Conservation (phyloP, 2,797 vertebrate genomes). For the Mormyrus proboscirostris region DNA sequence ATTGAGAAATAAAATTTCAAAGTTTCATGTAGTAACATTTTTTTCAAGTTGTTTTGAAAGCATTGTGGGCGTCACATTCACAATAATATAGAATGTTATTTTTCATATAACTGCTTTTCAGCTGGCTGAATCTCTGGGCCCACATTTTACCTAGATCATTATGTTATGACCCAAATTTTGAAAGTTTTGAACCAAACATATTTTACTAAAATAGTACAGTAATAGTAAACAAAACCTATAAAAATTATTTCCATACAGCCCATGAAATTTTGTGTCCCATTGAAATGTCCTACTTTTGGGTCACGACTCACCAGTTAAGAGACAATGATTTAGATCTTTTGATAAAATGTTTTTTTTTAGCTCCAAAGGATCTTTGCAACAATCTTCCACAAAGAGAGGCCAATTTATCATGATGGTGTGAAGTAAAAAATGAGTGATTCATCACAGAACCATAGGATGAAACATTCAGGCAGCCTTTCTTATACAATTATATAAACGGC, state of each 20-base stretch:
- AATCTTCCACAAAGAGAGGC: neutral
- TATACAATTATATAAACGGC: neutral
- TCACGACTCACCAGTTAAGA: neutral
- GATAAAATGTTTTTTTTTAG: neutral
- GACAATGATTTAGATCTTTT: neutral
- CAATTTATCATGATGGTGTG: neutral
- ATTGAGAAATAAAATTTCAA: neutral
- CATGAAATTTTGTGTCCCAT: neutral
- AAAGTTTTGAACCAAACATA: neutral
- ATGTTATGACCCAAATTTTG: neutral
- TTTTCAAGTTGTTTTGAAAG: neutral
- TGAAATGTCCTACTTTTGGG: neutral
- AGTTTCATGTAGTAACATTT: neutral
- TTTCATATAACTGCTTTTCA: neutral
- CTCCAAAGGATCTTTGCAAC: neutral
- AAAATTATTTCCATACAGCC: neutral
- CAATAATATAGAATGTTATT: neutral
- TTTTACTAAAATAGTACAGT: neutral
- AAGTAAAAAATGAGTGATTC: neutral
- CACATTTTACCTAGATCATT: neutral
- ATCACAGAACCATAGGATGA: neutral
- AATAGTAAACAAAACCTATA: neutral
- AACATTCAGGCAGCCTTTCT: neutral
- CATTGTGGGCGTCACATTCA: neutral
- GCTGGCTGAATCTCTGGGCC: neutral